Evolutionary conservation across 2,113 vertebrate species (phyloP), one percentile per base, ranked within the genome.

Genomic region (Brachirus orientalis): DNA sequence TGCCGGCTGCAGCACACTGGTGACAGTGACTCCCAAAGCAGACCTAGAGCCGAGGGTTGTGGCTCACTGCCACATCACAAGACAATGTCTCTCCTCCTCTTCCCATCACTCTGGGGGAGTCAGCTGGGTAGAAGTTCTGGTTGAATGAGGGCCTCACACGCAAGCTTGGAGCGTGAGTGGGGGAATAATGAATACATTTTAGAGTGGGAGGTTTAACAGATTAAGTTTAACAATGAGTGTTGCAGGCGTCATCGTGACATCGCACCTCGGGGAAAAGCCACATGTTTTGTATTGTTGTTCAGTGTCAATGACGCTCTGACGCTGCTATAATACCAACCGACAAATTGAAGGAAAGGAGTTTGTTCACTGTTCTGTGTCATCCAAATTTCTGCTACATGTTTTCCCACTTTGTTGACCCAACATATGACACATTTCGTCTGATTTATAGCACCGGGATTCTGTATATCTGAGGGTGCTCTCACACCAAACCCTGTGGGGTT

Each of bases 281-380:
- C 58, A 62, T 66, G 82, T 80, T 87, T 77, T 77, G 60, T 56
- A 48, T 80, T 80, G 77, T 85, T 87, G 74, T 80, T 75, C n/a
- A 48, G 12, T 56, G 53, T 56, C 48, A 69, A 63, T 70, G 63
- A 80, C 77, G 52, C 50, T 7, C 13, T 22, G 17, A 54, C 10
- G 55, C 28, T 62, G 37, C 43, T 51, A 20, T 37, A 44, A 54
- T 5, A 35, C 22, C 33, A 37, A 54, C 13, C 1, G 43, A 28
- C 36, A 1, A 61, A 18, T 35, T 35, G 20, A 60, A 1, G 3
- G 17, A 48, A 9, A 56, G 56, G n/a, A n/a, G n/a, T n/a, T 12
- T 40, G 40, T 14, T 12, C 4, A 43, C 9, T 43, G 40, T 28
- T 28, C 28, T 28, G 3, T 28, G 3, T 4, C 28, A 28, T 28